Evolutionary conservation across 2,888 invertebrate species (phyloP), one percentile per base, ranked within the genome.

Genomic region (Eupithecia tripunctaria): DNA sequence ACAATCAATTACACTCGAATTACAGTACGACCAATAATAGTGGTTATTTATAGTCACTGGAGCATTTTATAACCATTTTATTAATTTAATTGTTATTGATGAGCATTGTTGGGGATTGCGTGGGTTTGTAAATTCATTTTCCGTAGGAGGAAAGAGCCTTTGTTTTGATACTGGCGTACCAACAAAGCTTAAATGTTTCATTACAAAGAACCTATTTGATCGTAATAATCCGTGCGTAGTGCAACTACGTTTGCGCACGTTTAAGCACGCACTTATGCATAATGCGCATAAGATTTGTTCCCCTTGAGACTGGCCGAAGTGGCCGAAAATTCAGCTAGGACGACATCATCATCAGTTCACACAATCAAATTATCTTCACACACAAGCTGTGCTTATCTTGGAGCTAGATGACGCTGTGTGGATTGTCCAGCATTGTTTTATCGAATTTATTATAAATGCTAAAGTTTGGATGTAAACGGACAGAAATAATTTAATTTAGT

Each of bases 71-170:
- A 91, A 91, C 89, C 91, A 88, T 89, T 91, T 92, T 90, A 90
- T 88, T 91, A 89, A 91, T 92, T 90, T 91, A 91, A 92, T 92
- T 92, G 92, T 87, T 89, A 89, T 89, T 86, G 89, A 91, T 90
- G 90, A 89, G 87, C 82, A 84, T 85, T 86, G 85, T 82, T 84
- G 85, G 80, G 82, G 82, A 85, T 81, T 80, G 89, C 84, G 90
- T 90, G 89, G 90, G 90, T 80, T 79, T 87, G 82, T 85, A 84
- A 88, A 84, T 86, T 85, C 84, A 81, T 82, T 82, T 80, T 82
- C 83, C 84, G 83, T 85, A 83, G 82, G 80, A 84, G 82, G 84
- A 81, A 78, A 82, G 77, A 80, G 81, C 82, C 84, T 85, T 86
- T 87, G 84, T 86, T 83, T 82, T 83, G 78, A 82, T 81, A 81